Conservation (phyloP, 2,113 vertebrate species). For the Herpailurus yagouaroundi region DNA sequence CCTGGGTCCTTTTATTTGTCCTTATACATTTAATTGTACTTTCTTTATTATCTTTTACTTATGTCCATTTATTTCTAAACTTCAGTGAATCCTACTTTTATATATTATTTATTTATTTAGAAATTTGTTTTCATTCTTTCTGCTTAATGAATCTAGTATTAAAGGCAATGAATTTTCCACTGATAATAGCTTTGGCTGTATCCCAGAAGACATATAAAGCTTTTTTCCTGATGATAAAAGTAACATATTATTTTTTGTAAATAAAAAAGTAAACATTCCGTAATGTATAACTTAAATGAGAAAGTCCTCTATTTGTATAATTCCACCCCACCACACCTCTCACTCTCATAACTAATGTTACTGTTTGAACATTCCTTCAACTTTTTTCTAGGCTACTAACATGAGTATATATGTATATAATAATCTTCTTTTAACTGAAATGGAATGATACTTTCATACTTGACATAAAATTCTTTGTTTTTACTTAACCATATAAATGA, state of each 20-base stretch:
- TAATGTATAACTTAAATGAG: background rate
- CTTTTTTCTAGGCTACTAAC: background rate
- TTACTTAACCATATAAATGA: background rate
- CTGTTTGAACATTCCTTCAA: background rate
- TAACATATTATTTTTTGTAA: background rate
- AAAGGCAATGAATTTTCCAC: conserved; percentile 43
- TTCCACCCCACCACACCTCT: background rate
- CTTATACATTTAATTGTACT: background rate
- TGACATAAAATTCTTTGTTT: conserved; percentile 15
- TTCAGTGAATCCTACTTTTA: background rate
- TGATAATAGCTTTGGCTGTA: background rate
- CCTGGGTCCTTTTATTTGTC: background rate
- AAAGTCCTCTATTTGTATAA: background rate
- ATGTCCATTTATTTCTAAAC: conserved; percentile 36
- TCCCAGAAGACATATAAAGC: background rate
- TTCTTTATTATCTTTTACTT: conserved; percentile 8
- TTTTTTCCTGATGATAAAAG: conserved; percentile 12
- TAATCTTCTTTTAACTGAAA: conserved; percentile 32
- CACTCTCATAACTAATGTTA: conserved; percentile 14
- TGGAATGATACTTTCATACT: background rate
- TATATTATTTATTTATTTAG: background rate
- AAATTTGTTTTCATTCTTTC: conserved; percentile 5
- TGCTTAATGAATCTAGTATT: conserved; percentile 11
- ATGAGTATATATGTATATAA: background rate
- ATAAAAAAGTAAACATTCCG: background rate